phyloP scores from a whole-genome alignment of 2,113 vertebrate species.

The Carettochelys insculpta region DNA sequence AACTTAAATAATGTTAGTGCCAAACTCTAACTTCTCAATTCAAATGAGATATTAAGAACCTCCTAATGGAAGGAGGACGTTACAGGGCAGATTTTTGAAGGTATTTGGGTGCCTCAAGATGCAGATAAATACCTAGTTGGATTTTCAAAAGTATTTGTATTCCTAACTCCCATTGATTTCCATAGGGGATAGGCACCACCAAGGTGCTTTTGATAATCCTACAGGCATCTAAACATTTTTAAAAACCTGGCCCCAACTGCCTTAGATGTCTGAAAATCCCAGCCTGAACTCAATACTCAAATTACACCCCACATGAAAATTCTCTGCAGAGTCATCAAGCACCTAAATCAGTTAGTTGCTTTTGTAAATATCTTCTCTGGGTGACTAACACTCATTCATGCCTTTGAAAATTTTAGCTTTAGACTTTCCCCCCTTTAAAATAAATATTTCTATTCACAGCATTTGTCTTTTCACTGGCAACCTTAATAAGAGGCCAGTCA shows the following conservation, averaged over 20 bases:
- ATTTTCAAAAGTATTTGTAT: background rate
- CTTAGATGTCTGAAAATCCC: background rate
- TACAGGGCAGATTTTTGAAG: background rate
- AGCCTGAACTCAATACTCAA: background rate
- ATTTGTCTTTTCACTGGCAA: background rate
- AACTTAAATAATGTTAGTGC: background rate
- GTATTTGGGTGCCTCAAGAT: background rate
- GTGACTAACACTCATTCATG: background rate
- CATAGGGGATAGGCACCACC: background rate
- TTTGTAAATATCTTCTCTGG: background rate
- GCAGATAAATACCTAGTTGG: background rate
- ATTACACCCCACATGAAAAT: background rate
- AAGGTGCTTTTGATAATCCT: background rate
- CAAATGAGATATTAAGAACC: background rate
- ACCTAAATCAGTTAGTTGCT: accelerated
- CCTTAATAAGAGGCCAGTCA: background rate
- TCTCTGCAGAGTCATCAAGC: no score
- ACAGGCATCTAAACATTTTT: background rate
- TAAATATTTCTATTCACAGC: background rate
- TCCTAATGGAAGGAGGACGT: background rate
- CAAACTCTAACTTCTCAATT: background rate
- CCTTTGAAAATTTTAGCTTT: background rate
- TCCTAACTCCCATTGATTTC: background rate
- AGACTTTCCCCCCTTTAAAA: background rate
- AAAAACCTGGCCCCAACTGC: background rate